Evolutionary conservation across 1,140 invertebrate species (phyloP), one percentile per base, ranked within the genome.

Genomic region (Drosophila nannoptera): DNA sequence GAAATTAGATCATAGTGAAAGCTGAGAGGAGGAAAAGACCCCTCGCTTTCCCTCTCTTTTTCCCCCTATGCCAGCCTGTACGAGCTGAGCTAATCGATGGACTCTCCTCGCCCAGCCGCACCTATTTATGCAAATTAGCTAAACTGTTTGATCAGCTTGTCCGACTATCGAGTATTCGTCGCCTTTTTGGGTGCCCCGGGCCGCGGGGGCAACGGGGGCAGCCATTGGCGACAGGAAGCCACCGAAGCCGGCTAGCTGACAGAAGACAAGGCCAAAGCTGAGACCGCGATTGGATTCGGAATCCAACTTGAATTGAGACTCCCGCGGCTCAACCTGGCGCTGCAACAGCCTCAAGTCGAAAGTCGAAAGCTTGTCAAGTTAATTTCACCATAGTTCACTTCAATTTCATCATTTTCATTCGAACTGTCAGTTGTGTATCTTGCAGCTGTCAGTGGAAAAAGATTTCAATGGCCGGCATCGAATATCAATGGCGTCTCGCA

Each of bases 91-190:
- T 8, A 35, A 58, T 22, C 55, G 12, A 46, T 66, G 63, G 63
- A 59, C 54, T 35, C 36, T 8, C 2, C 2, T 7, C 3, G 22
- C 2, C 6, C 9, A 33, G n/a, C 4, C 9, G 31, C 9, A 38
- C 5, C 12, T 36, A 35, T 49, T 42, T 78, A 78, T 78, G 76
- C 72, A 52, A 75, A 69, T 55, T 46, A 82, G 78, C 49, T 72
- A 45, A 77, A 70, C 67, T 68, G 63, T 82, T 82, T 77, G 78
- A 82, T 82, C 78, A 65, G 78, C 60, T 56, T 78, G 63, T 72
- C 68, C 62, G 56, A 71, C 70, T 82, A 82, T 82, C 78, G 78
- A 83, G 75, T 81, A 74, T 68, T 81, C 74, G 77, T 81, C 77
- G 77, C 77, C 77, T 73, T 65, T 62, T 53, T 70, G 50, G 46